These are phyloP conservation scores for Trachelus iudaicus DNA, from an alignment of 2,888 invertebrate genomes.

Conservation along the genomic window DNA sequence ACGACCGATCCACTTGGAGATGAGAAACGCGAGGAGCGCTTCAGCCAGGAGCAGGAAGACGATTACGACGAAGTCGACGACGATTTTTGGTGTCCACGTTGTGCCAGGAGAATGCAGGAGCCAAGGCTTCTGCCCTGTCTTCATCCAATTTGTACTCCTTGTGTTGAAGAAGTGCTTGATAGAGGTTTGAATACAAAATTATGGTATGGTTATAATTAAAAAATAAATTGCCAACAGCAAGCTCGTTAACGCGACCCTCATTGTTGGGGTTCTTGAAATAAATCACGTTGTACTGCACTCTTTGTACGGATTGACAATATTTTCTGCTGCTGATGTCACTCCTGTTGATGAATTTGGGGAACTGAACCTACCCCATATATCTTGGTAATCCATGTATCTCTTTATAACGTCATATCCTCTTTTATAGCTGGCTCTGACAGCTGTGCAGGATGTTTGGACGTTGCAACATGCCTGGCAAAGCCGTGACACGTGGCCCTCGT, in stretches of 20 bases:
- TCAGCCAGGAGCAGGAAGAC: neutral
- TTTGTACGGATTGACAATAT: neutral
- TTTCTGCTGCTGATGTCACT: neutral
- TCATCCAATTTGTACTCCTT: slow-evolving; percentile 54
- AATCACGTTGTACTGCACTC: neutral
- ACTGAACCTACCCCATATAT: neutral
- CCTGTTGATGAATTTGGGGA: neutral
- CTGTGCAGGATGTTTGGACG: neutral
- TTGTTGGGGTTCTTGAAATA: neutral
- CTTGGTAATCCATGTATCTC: neutral
- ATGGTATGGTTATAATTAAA: neutral
- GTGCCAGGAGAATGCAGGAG: slow-evolving; percentile 54
- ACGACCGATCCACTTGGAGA: neutral
- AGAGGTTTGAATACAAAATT: slow-evolving; percentile 2
- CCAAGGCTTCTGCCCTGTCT: slow-evolving; percentile 57
- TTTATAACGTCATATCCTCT: neutral
- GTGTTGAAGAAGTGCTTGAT: slow-evolving; percentile 41
- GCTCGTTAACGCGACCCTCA: neutral
- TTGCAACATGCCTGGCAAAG: neutral
- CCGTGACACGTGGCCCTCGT: neutral
- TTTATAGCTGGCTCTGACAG: neutral
- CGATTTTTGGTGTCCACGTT: slow-evolving; percentile 49
- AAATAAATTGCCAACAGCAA: neutral
- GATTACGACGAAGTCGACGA: slow-evolving; percentile 14
- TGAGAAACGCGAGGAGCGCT: neutral